Conservation (phyloP, 1,140 invertebrate genomes). For the Palaemon carinicauda region DNA sequence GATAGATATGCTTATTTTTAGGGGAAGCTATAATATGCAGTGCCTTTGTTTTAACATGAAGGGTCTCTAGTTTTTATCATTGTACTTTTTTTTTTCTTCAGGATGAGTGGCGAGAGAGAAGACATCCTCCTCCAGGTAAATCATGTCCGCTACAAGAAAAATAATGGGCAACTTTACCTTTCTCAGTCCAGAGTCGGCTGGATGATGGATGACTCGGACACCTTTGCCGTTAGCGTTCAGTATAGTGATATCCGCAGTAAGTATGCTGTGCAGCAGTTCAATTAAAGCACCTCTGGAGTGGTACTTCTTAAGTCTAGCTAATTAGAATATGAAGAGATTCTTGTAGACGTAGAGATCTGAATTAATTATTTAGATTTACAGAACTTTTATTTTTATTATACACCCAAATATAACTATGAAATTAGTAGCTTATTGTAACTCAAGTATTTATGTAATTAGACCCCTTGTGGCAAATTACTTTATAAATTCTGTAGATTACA, state of each 20-base stretch:
- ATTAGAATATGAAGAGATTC: background rate
- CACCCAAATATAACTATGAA: too few species aligned
- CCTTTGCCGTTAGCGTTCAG: constrained; percentile 88
- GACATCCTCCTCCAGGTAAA: constrained; percentile 92
- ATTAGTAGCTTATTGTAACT: too few species aligned
- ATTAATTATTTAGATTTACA: too few species aligned
- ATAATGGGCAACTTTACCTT: constrained; percentile 92
- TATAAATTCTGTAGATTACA: too few species aligned
- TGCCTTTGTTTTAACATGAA: background rate
- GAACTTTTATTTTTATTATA: too few species aligned
- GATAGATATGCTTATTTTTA: too few species aligned
- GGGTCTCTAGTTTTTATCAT: background rate
- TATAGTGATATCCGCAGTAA: constrained; percentile 97
- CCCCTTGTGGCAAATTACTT: too few species aligned
- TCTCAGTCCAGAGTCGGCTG: constrained; percentile 95
- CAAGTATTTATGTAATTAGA: too few species aligned
- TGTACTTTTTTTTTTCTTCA: constrained; percentile 15
- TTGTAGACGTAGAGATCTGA: too few species aligned
- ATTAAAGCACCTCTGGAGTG: background rate
- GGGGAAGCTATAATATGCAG: background rate
- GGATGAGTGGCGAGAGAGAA: constrained; percentile 82
- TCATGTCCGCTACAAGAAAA: constrained; percentile 94
- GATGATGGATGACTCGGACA: constrained; percentile 92
- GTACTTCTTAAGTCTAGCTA: background rate
- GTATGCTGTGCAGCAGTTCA: constrained; percentile 57